Evolutionary conservation across 2,113 vertebrate genomes (phyloP).

Genomic region (Petromus typicus): DNA sequence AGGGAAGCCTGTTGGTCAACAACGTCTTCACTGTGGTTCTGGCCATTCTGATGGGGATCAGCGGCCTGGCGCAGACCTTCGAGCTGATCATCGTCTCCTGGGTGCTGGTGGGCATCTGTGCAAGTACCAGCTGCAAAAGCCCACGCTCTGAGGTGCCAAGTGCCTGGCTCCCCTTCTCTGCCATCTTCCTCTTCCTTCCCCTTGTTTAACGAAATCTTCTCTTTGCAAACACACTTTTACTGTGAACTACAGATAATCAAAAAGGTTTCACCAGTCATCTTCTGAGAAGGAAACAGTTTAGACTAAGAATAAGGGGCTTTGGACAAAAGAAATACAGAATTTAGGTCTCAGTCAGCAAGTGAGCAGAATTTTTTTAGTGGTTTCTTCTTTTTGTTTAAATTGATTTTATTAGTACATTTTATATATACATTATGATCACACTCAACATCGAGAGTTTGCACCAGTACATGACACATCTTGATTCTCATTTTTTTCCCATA

Average conservation of each 20-base stretch:
- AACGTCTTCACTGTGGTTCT: conserved; percentile 93
- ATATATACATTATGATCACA: too few species aligned
- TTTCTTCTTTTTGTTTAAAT: not conserved
- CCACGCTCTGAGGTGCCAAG: not conserved
- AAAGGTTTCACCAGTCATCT: not conserved
- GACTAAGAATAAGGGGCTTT: not conserved
- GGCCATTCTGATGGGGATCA: conserved; percentile 93
- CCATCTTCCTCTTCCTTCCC: not conserved
- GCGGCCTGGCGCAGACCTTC: conserved; percentile 89
- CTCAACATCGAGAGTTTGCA: too few species aligned
- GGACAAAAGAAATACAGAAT: not conserved
- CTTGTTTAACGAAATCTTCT: not conserved
- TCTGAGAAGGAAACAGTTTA: not conserved
- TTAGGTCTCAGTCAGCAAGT: not conserved
- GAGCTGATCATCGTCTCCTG: conserved; percentile 93
- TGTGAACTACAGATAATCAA: not conserved
- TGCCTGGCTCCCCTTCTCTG: too few species aligned
- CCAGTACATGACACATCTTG: too few species aligned
- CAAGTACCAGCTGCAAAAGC: conserved; percentile 86
- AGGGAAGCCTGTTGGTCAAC: conserved; percentile 93
- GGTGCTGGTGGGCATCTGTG: conserved; percentile 93
- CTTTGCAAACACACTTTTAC: not conserved
- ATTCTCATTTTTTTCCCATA: too few species aligned
- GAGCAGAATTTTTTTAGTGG: not conserved
- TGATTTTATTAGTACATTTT: too few species aligned